These are phyloP conservation scores for Aphrocallistes beatrix DNA, from an alignment of 37 sponge, comb jelly and placozoan genomes.

Conservation along the genomic window DNA sequence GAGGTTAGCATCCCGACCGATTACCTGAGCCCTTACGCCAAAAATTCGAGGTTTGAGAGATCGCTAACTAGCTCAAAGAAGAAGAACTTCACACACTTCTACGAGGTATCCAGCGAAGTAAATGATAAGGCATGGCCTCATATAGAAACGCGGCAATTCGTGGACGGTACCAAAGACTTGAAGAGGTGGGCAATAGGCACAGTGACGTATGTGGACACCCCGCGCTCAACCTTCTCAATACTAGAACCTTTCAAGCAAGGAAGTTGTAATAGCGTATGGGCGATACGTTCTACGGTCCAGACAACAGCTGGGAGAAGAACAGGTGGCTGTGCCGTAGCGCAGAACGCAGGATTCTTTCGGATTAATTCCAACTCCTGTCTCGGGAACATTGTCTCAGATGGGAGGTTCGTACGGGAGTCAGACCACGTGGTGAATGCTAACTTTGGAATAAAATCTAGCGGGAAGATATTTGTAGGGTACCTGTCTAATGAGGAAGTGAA, in stretches of 20 bases:
- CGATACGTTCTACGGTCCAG: conserved; percentile 33
- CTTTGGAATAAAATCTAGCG: conserved; percentile 79
- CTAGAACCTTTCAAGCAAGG: conserved; percentile 53
- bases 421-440: conserved; percentile 56
- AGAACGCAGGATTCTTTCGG: conserved; percentile 69
- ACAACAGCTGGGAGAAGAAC: conserved; percentile 30
- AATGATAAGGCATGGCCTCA: neutral
- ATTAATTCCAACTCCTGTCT: conserved; percentile 44
- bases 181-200: conserved; percentile 39
- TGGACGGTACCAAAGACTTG: neutral
- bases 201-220: conserved; percentile 49
- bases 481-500: conserved; percentile 55
- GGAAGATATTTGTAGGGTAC: conserved; percentile 73
- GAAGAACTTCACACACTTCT: conserved; percentile 8
- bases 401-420: conserved; percentile 39
- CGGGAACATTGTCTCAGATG: conserved; percentile 62
- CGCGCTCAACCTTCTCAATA: conserved; percentile 66
- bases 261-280: conserved; percentile 27
- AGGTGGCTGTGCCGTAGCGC: conserved; percentile 51
- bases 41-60: neutral
- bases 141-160: neutral
- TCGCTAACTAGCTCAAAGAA: neutral
- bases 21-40: conserved; percentile 20
- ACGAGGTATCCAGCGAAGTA: neutral
- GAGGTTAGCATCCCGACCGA: neutral